Percentiles rank a stretch among this genome's conserved stretches.
Conservation (phyloP, 2,888 invertebrate species). For the Megamerina dolium region DNA sequence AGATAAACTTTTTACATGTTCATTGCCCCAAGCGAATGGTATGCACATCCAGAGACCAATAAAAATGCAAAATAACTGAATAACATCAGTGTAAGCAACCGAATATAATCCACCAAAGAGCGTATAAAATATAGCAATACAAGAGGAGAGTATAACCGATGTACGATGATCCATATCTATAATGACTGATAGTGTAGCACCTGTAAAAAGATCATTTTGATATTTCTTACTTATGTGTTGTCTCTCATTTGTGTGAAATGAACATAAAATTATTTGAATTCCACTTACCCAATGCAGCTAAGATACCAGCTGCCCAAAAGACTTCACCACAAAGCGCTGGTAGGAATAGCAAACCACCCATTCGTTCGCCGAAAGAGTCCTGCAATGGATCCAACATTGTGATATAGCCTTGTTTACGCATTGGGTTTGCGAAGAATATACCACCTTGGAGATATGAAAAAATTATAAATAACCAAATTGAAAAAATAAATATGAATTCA, state of each 20-base stretch:
- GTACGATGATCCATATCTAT: constrained; percentile 91
- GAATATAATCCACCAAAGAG: constrained; percentile 96
- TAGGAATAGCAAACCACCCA: constrained; percentile 93
- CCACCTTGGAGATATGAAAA: constrained; percentile 62
- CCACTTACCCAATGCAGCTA: constrained; percentile 80
- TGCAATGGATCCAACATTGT: constrained; percentile 99
- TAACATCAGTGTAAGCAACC: constrained; percentile 97
- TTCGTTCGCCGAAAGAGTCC: constrained; percentile 91
- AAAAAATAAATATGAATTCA: neutral
- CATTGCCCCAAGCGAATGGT: constrained; percentile 88
- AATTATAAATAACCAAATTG: neutral
- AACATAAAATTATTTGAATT: neutral
- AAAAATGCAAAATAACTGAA: constrained; percentile 96
- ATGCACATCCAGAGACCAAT: constrained; percentile 97
- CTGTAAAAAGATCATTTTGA: too few relatives aligned
- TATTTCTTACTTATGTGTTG: neutral
- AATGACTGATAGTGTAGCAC: constrained; percentile 94
- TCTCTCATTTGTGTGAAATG: neutral
- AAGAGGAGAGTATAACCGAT: constrained; percentile 90
- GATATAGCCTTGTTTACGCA: constrained; percentile 95
- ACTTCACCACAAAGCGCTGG: constrained; percentile 97
- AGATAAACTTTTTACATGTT: constrained; percentile 75
- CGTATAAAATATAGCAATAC: constrained; percentile 95
- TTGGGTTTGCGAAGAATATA: constrained; percentile 95
- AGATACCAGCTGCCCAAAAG: constrained; percentile 98